Evolutionary conservation across 2,797 vertebrate genomes (phyloP), one percentile per base, ranked within the genome.

Genomic region (Denticeps clupeoides): DNA sequence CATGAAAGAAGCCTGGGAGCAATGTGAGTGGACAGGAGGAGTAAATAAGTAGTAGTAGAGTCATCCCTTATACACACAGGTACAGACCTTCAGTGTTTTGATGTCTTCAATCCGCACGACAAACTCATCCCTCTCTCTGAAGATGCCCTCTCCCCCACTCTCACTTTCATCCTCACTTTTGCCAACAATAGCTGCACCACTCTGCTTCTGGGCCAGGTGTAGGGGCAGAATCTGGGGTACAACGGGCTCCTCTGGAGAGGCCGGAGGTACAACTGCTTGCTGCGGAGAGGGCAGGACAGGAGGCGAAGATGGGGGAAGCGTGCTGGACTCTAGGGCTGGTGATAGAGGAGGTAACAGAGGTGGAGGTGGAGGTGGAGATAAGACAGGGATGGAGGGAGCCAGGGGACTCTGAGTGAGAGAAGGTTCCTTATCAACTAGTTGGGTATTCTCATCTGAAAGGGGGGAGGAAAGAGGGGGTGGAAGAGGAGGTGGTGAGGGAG

Each of bases 131-230:
- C 91, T 79, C 58, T 93, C 88, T 2, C 90, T 79, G 69, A 93
- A 93, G 72, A 93, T 93, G n/a, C 91, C 91, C 60, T 93, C 91
- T 0, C 90, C 90, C 1, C 88, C 87, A 1, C 91, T 95, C 72
- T 92, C 91, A 0, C 84, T 87, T 4, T 91, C 88, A 25, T 93
- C 90, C 8, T 91, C 90, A 0, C 89, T 92, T 72, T 93, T 91
- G 10, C 91, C 90, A 15, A 83, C 87, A 0, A 95, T 87, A 23
- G 90, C 91, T 0, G 89, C 90, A 0, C 87, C 86, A 25, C 85
- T 87, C 66, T 93, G 90, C 59, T 91, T 91, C 82, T 90, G 86
- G 40, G 91, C 91, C 19, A 93, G 74, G 61, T 93, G 90, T 59
- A 95, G 76, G 1, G 88, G 86, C 16, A 80, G 75, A 64, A 80